phyloP scores from a whole-genome alignment of 2,888 invertebrate genomes.

The Xylophagus ater region DNA sequence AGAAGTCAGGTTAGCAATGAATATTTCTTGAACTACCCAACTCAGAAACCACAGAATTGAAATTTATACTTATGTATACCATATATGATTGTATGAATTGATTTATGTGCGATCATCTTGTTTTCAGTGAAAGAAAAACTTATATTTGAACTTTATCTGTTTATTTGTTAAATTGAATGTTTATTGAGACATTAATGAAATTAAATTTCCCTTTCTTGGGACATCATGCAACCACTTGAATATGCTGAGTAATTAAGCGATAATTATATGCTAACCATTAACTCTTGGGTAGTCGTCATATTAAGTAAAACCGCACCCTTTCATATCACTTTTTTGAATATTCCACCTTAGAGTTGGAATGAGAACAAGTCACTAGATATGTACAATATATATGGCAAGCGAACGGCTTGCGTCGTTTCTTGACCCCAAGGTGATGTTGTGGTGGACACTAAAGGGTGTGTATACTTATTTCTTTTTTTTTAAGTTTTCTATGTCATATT shows the following conservation, averaged over 20 bases:
- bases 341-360: slow-evolving; percentile 16
- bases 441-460: slow-evolving; percentile 15
- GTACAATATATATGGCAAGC: not conserved
- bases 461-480: slow-evolving; percentile 4
- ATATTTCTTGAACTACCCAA: too few relatives aligned
- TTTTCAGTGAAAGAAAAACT: too few relatives aligned
- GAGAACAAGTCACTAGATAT: slow-evolving; percentile 12
- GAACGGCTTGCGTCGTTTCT: slow-evolving; percentile 14
- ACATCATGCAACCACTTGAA: slow-evolving; percentile 16
- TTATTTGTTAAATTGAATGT: slow-evolving; percentile 16
- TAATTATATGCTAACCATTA: slow-evolving; percentile 18
- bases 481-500: slow-evolving; percentile 6
- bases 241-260: slow-evolving; percentile 17
- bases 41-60: too few relatives aligned
- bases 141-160: slow-evolving; percentile 7
- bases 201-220: slow-evolving; percentile 16
- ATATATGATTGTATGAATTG: too few relatives aligned
- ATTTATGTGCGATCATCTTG: too few relatives aligned
- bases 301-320: slow-evolving; percentile 18
- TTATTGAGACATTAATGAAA: slow-evolving; percentile 19
- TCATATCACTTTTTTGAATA: slow-evolving; percentile 10
- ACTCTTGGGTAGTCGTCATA: slow-evolving; percentile 12
- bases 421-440: slow-evolving; percentile 17
- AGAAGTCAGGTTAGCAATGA: too few relatives aligned
- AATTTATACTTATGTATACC: too few relatives aligned